Evolutionary conservation across 2,113 vertebrate species (phyloP).

Genomic region (Seriola dumerili): DNA sequence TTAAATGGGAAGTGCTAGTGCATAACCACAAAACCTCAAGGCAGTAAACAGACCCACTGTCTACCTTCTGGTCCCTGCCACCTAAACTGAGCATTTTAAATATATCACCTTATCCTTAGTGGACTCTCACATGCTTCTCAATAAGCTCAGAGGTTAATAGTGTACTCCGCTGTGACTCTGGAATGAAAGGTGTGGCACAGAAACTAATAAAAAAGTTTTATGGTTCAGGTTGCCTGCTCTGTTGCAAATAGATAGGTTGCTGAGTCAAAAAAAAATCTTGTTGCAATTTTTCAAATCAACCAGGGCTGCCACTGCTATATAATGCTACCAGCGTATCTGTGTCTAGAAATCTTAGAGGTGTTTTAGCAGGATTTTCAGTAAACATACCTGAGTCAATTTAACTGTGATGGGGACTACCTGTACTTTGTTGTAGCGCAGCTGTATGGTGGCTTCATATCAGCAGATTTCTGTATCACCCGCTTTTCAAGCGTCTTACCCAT

Average conservation of each 20-base stretch:
- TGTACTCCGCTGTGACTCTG: slow-evolving; percentile 50
- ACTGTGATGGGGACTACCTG: not conserved
- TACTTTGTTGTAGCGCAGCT: not conserved
- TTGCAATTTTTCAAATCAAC: slow-evolving; percentile 60
- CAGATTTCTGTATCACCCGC: not conserved
- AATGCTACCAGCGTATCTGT: slow-evolving; percentile 16
- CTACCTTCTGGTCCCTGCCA: slow-evolving; percentile 60
- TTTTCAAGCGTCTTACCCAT: slow-evolving; percentile 1
- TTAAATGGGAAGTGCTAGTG: slow-evolving; percentile 70
- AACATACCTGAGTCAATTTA: slow-evolving; percentile 28
- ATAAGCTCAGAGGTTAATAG: slow-evolving; percentile 68
- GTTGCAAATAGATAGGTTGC: slow-evolving; percentile 43
- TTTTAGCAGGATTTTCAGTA: slow-evolving; percentile 22
- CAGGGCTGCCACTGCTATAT: slow-evolving; percentile 13
- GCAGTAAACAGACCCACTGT: slow-evolving; percentile 71
- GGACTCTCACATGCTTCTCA: slow-evolving; percentile 32
- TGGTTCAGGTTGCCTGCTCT: slow-evolving; percentile 49
- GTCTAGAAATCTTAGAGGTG: slow-evolving; percentile 31
- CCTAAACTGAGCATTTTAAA: slow-evolving; percentile 65
- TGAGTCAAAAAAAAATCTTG: slow-evolving; percentile 44
- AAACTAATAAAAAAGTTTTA: slow-evolving; percentile 66
- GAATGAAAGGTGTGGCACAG: slow-evolving; percentile 52
- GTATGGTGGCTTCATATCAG: slow-evolving; percentile 7
- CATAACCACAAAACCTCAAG: slow-evolving; percentile 73
- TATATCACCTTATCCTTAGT: slow-evolving; percentile 50